A percentile compares a stretch with the other conserved stretches of the same genome.
Evolutionary conservation across 2,113 vertebrate genomes (phyloP).

Genomic region (Oceanodroma tethys): DNA sequence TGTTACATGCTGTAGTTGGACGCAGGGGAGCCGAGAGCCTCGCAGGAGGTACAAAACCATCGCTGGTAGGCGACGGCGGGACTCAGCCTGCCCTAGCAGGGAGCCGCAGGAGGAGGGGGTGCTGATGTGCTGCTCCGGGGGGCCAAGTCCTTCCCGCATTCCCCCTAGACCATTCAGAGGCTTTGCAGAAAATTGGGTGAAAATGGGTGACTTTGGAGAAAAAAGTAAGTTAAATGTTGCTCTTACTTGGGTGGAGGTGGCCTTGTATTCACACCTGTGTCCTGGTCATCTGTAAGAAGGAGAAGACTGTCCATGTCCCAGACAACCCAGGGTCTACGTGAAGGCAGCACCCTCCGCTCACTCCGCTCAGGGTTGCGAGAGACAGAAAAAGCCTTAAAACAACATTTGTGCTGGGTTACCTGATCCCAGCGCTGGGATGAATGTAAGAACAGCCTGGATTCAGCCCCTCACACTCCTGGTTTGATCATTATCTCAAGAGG

Average conservation of each 20-base stretch:
- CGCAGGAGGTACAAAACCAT: background rate
- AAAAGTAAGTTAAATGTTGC: background rate
- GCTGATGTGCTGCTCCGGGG: rapidly evolving
- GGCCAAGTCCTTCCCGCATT: rapidly evolving
- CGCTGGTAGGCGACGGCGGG: too few relatives aligned
- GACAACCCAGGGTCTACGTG: rapidly evolving
- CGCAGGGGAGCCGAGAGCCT: background rate
- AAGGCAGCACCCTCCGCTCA: background rate
- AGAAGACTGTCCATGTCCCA: background rate
- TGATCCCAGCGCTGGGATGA: background rate
- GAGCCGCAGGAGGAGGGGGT: background rate
- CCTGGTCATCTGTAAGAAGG: background rate
- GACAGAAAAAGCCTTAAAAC: background rate
- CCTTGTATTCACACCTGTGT: background rate
- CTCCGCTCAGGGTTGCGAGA: background rate
- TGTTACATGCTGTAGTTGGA: rapidly evolving
- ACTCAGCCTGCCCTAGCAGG: background rate
- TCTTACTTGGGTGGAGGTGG: background rate
- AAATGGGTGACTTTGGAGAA: rapidly evolving
- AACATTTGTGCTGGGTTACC: background rate
- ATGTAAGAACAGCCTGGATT: background rate
- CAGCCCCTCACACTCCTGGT: background rate
- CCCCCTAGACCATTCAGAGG: background rate
- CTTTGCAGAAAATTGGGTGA: background rate
- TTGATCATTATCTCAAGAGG: background rate